A percentile compares a stretch with the other conserved stretches of the same genome.
Evolutionary conservation across 2,888 invertebrate genomes (phyloP).

Genomic region (Rhagophthalmus giganteus): DNA sequence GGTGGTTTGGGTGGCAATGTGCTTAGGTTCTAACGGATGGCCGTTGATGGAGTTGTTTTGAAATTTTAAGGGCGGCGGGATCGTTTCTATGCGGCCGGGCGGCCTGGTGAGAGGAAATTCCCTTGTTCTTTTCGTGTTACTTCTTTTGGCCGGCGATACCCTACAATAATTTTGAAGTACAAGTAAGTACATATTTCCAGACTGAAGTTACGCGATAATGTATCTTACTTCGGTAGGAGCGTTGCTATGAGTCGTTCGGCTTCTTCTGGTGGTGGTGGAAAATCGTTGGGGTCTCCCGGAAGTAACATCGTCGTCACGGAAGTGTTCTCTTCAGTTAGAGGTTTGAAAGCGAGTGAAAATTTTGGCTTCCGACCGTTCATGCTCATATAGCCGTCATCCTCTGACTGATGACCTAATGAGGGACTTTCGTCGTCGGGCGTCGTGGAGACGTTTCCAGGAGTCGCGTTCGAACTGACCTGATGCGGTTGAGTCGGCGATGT

Average conservation of each 20-base stretch:
- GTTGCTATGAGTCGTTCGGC: constrained; percentile 76
- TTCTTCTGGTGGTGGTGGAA: constrained; percentile 77
- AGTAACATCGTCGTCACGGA: constrained; percentile 46
- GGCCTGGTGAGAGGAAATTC: constrained; percentile 49
- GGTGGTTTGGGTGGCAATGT: constrained; percentile 76
- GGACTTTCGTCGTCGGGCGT: constrained; percentile 72
- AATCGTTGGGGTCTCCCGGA: constrained; percentile 56
- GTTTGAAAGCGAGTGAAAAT: constrained; percentile 72
- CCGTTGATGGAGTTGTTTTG: constrained; percentile 40
- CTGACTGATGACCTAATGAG: constrained; percentile 80
- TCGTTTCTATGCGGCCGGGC: constrained; percentile 46
- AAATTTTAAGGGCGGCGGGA: constrained; percentile 55
- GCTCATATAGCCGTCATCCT: constrained; percentile 92
- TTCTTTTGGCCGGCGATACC: constrained; percentile 71
- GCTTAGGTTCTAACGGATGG: constrained; percentile 57
- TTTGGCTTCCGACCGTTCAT: constrained; percentile 84
- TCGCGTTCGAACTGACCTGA: constrained; percentile 55
- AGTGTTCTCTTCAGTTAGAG: constrained; percentile 59
- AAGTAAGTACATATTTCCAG: too few species aligned
- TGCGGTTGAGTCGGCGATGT: constrained; percentile 52
- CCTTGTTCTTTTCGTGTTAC: constrained; percentile 49
- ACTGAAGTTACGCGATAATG: background rate
- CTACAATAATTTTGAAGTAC: too few species aligned
- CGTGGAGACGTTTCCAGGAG: constrained; percentile 55
- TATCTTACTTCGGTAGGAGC: constrained; percentile 68